Evolutionary conservation across 1,140 invertebrate genomes (phyloP).

Genomic region (Lucilia cuprina): DNA sequence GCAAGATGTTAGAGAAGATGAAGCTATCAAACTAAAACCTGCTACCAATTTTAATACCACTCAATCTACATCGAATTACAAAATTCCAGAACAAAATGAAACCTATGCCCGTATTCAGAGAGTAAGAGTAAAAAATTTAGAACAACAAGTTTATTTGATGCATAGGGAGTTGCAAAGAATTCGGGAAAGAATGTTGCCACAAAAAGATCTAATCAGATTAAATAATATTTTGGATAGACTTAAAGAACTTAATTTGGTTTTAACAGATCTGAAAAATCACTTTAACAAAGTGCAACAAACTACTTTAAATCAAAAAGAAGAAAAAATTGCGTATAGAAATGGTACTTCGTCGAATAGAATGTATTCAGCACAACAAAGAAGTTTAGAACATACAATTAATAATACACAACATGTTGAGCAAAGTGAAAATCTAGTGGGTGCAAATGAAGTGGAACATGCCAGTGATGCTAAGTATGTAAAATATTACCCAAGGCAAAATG

Average conservation of each 20-base stretch:
- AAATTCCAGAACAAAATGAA: not conserved
- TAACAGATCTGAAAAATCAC: constrained; percentile 14
- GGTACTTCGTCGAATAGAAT: too few species aligned
- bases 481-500: not conserved
- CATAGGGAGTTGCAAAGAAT: not conserved
- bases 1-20: too few species aligned
- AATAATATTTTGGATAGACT: not conserved
- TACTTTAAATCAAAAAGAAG: not conserved
- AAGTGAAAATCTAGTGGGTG: too few species aligned
- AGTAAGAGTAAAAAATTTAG: constrained; percentile 12
- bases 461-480: not conserved
- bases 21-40: too few species aligned
- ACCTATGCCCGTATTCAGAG: not conserved
- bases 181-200: not conserved
- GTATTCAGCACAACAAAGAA: too few species aligned
- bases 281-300: not conserved
- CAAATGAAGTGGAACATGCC: too few species aligned
- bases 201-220: constrained; percentile 4
- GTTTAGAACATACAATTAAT: too few species aligned
- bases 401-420: too few species aligned
- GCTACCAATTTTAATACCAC: too few species aligned
- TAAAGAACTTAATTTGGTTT: not conserved
- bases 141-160: constrained; percentile 14
- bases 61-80: not conserved
- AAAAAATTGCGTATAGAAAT: too few species aligned